These are phyloP conservation scores for Zophobas atratus DNA, from an alignment of 1,140 invertebrate genomes.

Conservation along the genomic window DNA sequence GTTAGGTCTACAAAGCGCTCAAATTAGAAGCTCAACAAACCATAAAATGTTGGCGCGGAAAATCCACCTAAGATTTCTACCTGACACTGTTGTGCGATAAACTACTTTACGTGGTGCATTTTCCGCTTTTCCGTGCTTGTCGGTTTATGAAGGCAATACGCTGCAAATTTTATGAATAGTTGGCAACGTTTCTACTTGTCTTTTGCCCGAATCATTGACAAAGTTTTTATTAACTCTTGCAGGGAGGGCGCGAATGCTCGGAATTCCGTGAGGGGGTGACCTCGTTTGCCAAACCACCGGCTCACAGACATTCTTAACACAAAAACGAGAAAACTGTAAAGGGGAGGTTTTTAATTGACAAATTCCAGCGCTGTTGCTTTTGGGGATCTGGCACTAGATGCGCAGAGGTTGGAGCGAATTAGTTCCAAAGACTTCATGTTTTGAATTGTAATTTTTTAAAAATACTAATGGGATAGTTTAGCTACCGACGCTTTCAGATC, in stretches of 20 bases:
- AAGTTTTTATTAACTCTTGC: conserved; percentile 37
- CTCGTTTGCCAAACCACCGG: conserved; percentile 34
- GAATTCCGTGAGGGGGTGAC: conserved; percentile 22
- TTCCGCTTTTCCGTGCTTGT: conserved; percentile 4
- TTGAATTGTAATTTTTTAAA: too few species aligned
- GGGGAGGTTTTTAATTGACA: conserved; percentile 28
- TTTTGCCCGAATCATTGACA: conserved; percentile 20
- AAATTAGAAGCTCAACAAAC: conserved; percentile 32
- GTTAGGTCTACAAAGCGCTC: conserved; percentile 18
- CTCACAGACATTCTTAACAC: conserved; percentile 33
- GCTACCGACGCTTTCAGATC: too few species aligned
- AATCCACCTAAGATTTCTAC: not conserved
- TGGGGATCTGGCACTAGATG: not conserved
- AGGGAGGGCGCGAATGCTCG: conserved; percentile 18
- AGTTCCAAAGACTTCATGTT: too few species aligned
- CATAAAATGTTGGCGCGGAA: conserved; percentile 29
- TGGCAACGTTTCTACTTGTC: conserved; percentile 22
- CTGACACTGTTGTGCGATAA: conserved; percentile 14
- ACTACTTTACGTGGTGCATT: conserved; percentile 8
- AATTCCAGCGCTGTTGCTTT: conserved; percentile 31
- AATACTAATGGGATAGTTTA: not conserved
- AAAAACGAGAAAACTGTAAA: conserved; percentile 38
- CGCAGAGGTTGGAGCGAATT: too few species aligned
- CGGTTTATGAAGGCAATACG: conserved; percentile 16
- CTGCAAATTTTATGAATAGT: conserved; percentile 34